Base-by-base conservation (phyloP, 2,113 vertebrate genomes). In the Anser cygnoides region DNA sequence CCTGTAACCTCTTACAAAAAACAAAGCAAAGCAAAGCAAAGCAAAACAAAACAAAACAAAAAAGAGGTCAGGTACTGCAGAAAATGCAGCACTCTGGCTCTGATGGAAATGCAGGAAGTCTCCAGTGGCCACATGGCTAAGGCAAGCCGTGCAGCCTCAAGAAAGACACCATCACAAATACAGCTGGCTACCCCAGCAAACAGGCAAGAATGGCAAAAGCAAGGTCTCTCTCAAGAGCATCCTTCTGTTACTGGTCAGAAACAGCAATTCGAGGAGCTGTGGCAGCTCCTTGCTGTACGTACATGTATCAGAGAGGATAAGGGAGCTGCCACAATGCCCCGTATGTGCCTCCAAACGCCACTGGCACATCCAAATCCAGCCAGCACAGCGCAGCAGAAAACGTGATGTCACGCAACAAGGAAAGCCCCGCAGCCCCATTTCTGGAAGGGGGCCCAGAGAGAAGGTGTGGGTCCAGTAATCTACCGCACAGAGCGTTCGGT, bases 351-450 rank as follows among this genome's bases (percentile, higher is more conserved):
- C 59, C 43, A 7, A 3, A 17, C 39, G 17, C 26, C 50, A 23
- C 50, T 50, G 35, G 28, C 41, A 20, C 2, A 13, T 31, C 66
- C 62, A 44, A 43, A 49, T 5, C 43, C 44, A 66, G n/a, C 20
- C 61, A 70, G 61, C 44, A 46, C 14, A 25, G 33, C 37, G 59
- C 20, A 55, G 44, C 49, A 20, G 57, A 23, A 83, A 86, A 86
- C 18, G 11, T 10, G 16, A 46, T 0, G 1, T 13, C 31, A 43
- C 1, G 3, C 71, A 59, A 16, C 65, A 46, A 16, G 44, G 16
- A 41, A 29, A 76, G 33, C 13, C 59, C 0, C 0, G 28, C 9
- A n/a, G n/a, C 29, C 11, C 31, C 2, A 0, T 31, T 57, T 70
- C 62, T 75, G 25, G 39, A 29, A 57, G 52, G 3, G 19, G 8